Evolutionary conservation across 2,113 vertebrate genomes (phyloP).

Genomic region (Nannobrachium achirus): DNA sequence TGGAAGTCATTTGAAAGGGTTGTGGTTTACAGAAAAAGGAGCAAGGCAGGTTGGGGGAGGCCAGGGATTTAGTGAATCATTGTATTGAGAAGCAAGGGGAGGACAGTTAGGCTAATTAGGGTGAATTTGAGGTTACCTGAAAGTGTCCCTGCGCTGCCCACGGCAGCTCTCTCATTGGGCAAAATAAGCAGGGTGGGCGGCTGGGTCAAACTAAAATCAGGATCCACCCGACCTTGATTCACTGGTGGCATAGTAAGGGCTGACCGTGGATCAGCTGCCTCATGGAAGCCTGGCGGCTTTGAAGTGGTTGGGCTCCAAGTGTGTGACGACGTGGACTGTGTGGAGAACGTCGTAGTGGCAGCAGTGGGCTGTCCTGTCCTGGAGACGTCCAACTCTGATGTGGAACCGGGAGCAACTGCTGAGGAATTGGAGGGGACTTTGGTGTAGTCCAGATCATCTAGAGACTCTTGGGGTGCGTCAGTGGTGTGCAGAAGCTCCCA

Average conservation of each 20-base stretch:
- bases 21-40: slow-evolving; percentile 65
- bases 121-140: slow-evolving; percentile 74
- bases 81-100: slow-evolving; percentile 62
- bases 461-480: slow-evolving; percentile 58
- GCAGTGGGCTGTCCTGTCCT: slow-evolving; percentile 30
- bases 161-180: slow-evolving; percentile 83
- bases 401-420: slow-evolving; percentile 26
- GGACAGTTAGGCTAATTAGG: slow-evolving; percentile 64
- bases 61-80: slow-evolving; percentile 67
- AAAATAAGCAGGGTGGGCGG: slow-evolving; percentile 66
- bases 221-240: slow-evolving; percentile 66
- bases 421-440: slow-evolving; percentile 25
- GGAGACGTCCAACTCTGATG: background rate
- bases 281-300: background rate
- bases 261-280: slow-evolving; percentile 42
- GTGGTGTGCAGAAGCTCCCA: slow-evolving; percentile 53
- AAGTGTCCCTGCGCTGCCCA: slow-evolving; percentile 68
- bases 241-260: slow-evolving; percentile 65
- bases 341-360: slow-evolving; percentile 25
- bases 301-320: slow-evolving; percentile 65
- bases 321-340: slow-evolving; percentile 38
- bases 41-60: slow-evolving; percentile 58
- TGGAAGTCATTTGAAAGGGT: slow-evolving; percentile 53
- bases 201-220: slow-evolving; percentile 62
- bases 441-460: slow-evolving; percentile 59